Evolutionary conservation across 2,888 invertebrate species (phyloP), one percentile per base, ranked within the genome.

Genomic region (Acanthoscelides obtectus): DNA sequence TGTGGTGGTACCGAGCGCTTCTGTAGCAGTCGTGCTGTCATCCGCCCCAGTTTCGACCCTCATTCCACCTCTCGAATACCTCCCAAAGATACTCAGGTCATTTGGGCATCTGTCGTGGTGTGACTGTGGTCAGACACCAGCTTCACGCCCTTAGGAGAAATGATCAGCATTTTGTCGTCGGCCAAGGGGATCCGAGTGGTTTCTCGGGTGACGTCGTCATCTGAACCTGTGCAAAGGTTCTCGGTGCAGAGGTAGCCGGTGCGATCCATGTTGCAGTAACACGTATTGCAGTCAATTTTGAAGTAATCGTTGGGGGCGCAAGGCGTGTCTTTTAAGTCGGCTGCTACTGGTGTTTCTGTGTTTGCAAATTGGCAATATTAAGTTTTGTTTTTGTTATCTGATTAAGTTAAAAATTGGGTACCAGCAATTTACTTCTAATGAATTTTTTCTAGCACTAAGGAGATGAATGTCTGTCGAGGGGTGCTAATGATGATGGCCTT

Each of bases 231-330:
- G 73, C 88, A 88, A 22, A 85, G 85, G 68, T 87, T 82, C 72
- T 88, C 84, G 0, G 89, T 89, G 79, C 89, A 89, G 64, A 87
- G 85, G 77, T 86, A 89, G 0, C 88, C 88, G 68, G 85, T 84
- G 8, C 89, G 88, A 69, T 89, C 88, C n/a, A 85, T 80, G 72
- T 88, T 88, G 78, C 90, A 90, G 20, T 87, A 86, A 78, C 90
- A 90, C 80, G 86, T 88, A 78, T 89, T 90, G 82, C 90, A 90
- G 71, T 89, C 89, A 72, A 88, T 72, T 76, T 87, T 87, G 77
- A 89, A 88, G 4, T 87, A 86, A 77, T 88, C 88, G 69, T 87
- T 84, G 0, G 89, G 88, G 0, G 85, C 86, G 79, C 89, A 89
- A 22, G 83, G 82, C 4, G 81, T 81, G 83, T 78, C 86, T 83